Conservation (phyloP, 1,140 invertebrate genomes). For the Papilio helenus region DNA sequence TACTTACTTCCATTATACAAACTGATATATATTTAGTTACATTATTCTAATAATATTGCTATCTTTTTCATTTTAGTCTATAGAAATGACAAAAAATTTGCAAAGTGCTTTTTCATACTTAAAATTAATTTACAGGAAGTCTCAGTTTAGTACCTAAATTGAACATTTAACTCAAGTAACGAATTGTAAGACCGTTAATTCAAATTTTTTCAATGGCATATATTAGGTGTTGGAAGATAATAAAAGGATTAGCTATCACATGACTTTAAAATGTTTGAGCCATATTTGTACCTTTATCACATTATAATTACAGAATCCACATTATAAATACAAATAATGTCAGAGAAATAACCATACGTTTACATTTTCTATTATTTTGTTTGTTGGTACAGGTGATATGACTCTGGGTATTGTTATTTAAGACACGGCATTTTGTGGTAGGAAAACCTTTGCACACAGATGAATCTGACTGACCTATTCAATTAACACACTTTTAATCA, state of each 20-base stretch:
- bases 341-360: not conserved
- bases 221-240: slow-evolving; percentile 41
- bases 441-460: not conserved
- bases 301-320: slow-evolving; percentile 22
- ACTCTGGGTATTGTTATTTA: not conserved
- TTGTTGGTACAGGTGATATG: not conserved
- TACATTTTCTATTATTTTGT: not conserved
- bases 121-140: slow-evolving; percentile 33
- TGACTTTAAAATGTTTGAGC: slow-evolving; percentile 75
- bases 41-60: slow-evolving; percentile 82
- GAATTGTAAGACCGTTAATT: not conserved
- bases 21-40: slow-evolving; percentile 80
- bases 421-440: not conserved
- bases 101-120: slow-evolving; percentile 52
- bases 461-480: not conserved
- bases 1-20: slow-evolving; percentile 78
- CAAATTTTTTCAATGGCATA: slow-evolving; percentile 47
- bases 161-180: not conserved
- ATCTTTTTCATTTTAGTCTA: slow-evolving; percentile 82
- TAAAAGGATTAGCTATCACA: slow-evolving; percentile 82
- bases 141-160: slow-evolving; percentile 26
- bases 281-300: slow-evolving; percentile 46
- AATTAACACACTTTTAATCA: not conserved
- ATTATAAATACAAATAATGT: not conserved
- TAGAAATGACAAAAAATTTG: slow-evolving; percentile 74